Percentiles rank a stretch among this genome's conserved stretches.
Conservation (phyloP, 2,797 vertebrate species). For the Mus minutoides region DNA sequence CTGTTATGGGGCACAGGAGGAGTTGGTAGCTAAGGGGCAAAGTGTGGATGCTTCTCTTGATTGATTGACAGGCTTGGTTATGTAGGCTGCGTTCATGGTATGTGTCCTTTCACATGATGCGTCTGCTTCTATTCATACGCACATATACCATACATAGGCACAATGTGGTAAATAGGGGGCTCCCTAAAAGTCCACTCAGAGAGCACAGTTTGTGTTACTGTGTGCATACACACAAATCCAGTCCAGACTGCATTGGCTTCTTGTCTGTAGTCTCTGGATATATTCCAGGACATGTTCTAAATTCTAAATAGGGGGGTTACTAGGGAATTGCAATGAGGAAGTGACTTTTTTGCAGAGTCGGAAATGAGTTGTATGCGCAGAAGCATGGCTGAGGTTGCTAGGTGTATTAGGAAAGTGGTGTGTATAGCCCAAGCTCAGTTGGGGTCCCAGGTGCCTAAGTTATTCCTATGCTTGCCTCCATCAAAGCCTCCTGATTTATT, state of each 20-base stretch:
- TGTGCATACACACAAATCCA: neutral
- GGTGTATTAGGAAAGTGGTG: neutral
- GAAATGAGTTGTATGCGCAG: neutral
- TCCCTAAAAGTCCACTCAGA: too few relatives aligned
- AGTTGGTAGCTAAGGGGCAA: neutral
- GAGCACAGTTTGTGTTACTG: neutral
- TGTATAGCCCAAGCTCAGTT: neutral
- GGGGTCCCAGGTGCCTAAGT: neutral
- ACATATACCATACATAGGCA: neutral
- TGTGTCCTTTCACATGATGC: too few relatives aligned
- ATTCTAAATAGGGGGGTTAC: neutral
- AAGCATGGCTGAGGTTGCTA: too few relatives aligned
- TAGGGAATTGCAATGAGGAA: neutral
- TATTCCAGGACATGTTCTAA: neutral
- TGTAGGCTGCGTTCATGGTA: neutral
- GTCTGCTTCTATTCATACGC: neutral
- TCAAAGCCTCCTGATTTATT: neutral
- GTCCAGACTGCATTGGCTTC: neutral
- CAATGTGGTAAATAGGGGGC: neutral
- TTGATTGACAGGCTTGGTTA: neutral
- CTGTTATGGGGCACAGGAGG: neutral
- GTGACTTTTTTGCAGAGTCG: neutral
- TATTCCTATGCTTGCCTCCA: neutral
- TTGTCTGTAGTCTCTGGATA: neutral
- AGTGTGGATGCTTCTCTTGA: neutral